Evolutionary conservation across 2,797 vertebrate species (phyloP).

Genomic region (Siniperca scherzeri): DNA sequence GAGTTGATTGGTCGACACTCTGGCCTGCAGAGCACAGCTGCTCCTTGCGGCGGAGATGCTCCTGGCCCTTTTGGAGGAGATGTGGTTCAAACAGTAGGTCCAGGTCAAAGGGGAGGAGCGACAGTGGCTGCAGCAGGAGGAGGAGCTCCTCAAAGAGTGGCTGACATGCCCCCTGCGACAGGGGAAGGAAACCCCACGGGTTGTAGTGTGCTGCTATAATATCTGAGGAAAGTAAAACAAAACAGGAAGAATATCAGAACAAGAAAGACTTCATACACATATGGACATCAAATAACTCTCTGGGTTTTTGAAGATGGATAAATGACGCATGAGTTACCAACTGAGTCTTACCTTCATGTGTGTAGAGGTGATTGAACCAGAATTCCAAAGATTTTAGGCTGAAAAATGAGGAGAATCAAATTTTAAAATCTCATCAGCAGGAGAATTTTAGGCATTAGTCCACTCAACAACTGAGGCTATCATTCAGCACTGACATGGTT

Average conservation of each 20-base stretch:
- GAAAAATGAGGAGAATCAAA: slow-evolving; percentile 52
- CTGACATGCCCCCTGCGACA: slow-evolving; percentile 91
- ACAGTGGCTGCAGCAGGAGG: slow-evolving; percentile 95
- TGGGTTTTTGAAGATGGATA: background rate
- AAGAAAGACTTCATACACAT: background rate
- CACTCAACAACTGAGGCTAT: no score
- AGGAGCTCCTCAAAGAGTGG: slow-evolving; percentile 94
- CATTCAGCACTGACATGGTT: background rate
- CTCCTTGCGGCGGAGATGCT: slow-evolving; percentile 93
- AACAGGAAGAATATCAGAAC: background rate
- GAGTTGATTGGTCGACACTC: slow-evolving; percentile 87
- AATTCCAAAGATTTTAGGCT: slow-evolving; percentile 96
- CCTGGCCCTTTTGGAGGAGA: slow-evolving; percentile 91
- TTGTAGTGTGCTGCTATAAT: slow-evolving; percentile 93
- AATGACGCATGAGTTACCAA: background rate
- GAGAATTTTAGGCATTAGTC: background rate
- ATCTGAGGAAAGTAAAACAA: slow-evolving; percentile 79
- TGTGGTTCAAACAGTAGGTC: slow-evolving; percentile 95
- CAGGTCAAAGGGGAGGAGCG: slow-evolving; percentile 95
- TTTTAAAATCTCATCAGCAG: background rate
- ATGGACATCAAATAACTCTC: background rate
- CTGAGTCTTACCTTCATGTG: slow-evolving; percentile 91
- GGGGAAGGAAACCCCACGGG: slow-evolving; percentile 92
- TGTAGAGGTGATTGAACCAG: slow-evolving; percentile 97
- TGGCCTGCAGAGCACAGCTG: slow-evolving; percentile 91